Evolutionary conservation across 1,140 invertebrate genomes (phyloP).

Genomic region (Heliconius eleuchia): DNA sequence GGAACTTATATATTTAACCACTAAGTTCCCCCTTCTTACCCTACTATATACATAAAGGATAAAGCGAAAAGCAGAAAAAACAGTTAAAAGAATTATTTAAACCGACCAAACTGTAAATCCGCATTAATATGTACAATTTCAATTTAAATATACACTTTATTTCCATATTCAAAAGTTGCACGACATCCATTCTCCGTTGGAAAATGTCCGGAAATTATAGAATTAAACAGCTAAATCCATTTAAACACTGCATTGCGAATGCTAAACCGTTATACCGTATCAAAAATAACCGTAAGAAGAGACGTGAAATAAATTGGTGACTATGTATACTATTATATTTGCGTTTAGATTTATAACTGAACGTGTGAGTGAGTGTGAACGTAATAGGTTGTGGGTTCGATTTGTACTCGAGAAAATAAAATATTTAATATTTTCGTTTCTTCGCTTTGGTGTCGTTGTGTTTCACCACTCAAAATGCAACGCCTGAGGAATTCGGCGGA

Average conservation of each 20-base stretch:
- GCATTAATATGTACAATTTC: not conserved
- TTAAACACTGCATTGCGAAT: conserved; percentile 14
- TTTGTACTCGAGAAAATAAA: too few species aligned
- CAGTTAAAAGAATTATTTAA: not conserved
- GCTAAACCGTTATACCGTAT: conserved; percentile 7
- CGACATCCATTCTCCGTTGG: not conserved
- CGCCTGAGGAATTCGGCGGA: too few species aligned
- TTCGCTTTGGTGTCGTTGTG: too few species aligned
- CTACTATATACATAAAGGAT: too few species aligned
- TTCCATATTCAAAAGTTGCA: conserved; percentile 7
- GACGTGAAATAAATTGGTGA: not conserved
- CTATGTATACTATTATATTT: not conserved
- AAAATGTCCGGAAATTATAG: not conserved
- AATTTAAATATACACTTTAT: conserved; percentile 1
- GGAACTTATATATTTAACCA: too few species aligned
- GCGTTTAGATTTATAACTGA: not conserved
- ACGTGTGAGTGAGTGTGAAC: too few species aligned
- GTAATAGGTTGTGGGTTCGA: too few species aligned
- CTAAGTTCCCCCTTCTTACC: too few species aligned
- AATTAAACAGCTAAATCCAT: conserved; percentile 15
- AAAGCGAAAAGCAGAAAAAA: too few species aligned
- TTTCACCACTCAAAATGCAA: too few species aligned
- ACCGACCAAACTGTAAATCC: not conserved
- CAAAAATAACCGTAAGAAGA: conserved; percentile 7
- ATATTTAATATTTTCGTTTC: too few species aligned